Conservation (phyloP, 2,797 vertebrate species). For the Nyctibius grandis region DNA sequence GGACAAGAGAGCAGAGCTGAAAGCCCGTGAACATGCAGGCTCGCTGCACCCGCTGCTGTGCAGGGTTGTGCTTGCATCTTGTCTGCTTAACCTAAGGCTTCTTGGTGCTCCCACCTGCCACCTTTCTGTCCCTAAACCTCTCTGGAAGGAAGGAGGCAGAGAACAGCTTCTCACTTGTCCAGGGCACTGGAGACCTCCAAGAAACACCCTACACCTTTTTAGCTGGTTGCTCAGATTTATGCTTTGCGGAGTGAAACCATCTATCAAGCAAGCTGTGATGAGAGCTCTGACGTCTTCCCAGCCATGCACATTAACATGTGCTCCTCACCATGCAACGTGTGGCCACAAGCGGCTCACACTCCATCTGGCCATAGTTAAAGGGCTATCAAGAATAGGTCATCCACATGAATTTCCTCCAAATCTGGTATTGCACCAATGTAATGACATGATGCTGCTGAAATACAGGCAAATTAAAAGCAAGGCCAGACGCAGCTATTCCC, state of each 20-base stretch:
- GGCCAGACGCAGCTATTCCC: conserved; percentile 15
- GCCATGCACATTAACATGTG: neutral
- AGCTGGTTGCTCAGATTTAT: neutral
- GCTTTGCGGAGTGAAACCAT: neutral
- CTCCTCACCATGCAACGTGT: neutral
- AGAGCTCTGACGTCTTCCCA: neutral
- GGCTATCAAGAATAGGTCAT: conserved; percentile 27
- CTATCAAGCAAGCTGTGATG: neutral
- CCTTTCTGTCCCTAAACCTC: neutral
- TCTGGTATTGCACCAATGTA: conserved; percentile 22
- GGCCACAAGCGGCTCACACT: neutral
- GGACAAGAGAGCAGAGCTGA: neutral
- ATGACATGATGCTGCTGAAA: conserved; percentile 17
- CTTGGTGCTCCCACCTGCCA: neutral
- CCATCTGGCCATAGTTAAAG: conserved; percentile 38
- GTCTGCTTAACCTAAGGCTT: neutral
- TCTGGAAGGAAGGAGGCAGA: neutral
- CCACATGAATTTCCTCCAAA: conserved; percentile 20
- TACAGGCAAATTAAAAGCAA: conserved; percentile 1
- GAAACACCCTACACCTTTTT: neutral
- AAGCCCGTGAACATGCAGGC: neutral
- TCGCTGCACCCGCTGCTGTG: neutral
- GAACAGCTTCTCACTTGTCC: neutral
- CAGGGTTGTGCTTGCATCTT: neutral
- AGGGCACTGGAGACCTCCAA: neutral